phyloP scores from a whole-genome alignment of 1,140 invertebrate species.

The Ruditapes philippinarum region DNA sequence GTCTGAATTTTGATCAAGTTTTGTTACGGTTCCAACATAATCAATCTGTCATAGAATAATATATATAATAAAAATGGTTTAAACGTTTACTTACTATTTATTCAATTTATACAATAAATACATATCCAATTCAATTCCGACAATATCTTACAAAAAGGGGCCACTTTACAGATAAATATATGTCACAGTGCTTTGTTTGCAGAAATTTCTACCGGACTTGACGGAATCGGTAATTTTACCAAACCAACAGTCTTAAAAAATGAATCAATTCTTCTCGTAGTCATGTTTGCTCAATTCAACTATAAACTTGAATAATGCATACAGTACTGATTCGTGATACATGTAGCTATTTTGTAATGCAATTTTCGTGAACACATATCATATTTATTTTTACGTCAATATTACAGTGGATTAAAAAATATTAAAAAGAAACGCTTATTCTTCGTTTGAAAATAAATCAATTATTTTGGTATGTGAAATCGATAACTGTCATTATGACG shows the following conservation, averaged over 20 bases:
- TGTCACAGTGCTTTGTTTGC: neutral
- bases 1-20: too few relatives aligned
- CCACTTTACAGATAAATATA: too few relatives aligned
- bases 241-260: neutral
- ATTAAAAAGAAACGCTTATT: neutral
- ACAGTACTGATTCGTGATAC: neutral
- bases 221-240: neutral
- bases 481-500: neutral
- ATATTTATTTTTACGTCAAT: neutral
- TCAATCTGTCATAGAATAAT: too few relatives aligned
- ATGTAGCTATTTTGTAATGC: neutral
- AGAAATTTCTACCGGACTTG: neutral
- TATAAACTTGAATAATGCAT: neutral
- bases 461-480: neutral
- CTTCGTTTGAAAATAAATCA: neutral
- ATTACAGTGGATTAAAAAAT: neutral
- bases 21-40: too few relatives aligned
- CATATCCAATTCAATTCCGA: too few relatives aligned
- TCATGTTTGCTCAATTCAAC: neutral
- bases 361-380: neutral
- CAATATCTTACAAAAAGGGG: too few relatives aligned
- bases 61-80: too few relatives aligned
- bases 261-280: neutral
- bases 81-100: too few relatives aligned
- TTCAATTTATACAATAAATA: too few relatives aligned